Evolutionary conservation across 2,113 vertebrate species (phyloP), one percentile per base, ranked within the genome.

Genomic region (Cacatua alba): DNA sequence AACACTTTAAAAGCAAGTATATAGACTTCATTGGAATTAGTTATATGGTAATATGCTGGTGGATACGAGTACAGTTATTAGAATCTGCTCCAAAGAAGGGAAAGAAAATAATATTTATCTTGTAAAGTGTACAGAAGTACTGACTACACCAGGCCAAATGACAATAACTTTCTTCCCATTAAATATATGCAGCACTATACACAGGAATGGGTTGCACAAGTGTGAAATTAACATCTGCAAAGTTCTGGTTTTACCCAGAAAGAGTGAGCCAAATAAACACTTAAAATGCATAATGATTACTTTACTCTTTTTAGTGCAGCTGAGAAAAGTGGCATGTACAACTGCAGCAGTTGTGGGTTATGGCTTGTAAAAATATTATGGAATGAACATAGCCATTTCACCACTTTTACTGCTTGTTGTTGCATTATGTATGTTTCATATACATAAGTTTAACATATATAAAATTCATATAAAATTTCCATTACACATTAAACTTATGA

Each of bases 401-500:
- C 31, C 15, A 60, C 74, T 91, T 97, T 96, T 89, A 95, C 35
- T 82, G 53, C 21, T 48, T 26, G 52, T 77, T 67, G 44, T 84
- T 92, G 72, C 17, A 18, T 84, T 89, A 64, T 92, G 8, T 51
- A 75, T 62, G 44, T 64, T 88, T 86, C 44, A 53, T 53, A 62
- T 57, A 83, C n/a, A 19, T 49, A n/a, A 74, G 37, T 82, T 86
- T 60, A 31, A 82, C 23, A 8, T 86, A 46, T 44, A 17, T 15
- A 72, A 88, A 84, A 91, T 64, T 85, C 3, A 21, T 49, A 63
- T 53, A 85, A 92, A 84, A 82, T 87, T 60, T 90, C 90, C 60
- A 43, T 80, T 64, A n/a, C 29, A 49, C 2, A 8, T 86, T 87
- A 91, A 91, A 91, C 57, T 80, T 68, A 41, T 10, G 21, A 87